These are phyloP conservation scores for Gymnopithys bicolor DNA, from an alignment of 2,797 vertebrate species.

Conservation along the genomic window DNA sequence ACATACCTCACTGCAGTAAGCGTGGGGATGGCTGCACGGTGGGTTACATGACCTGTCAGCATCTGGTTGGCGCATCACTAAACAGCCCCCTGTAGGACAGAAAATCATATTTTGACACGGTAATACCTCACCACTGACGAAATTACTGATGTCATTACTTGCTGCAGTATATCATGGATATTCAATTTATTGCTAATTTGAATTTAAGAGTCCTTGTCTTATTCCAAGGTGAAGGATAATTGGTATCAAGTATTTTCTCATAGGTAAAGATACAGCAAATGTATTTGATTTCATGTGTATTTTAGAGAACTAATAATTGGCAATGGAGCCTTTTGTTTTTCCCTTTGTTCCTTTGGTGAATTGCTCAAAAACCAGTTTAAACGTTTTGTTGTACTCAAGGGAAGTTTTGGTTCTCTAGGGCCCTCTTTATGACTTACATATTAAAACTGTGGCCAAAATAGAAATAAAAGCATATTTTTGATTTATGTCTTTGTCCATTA, in stretches of 20 bases:
- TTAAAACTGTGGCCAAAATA: neutral
- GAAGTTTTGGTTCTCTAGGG: neutral
- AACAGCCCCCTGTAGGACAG: conserved; percentile 89
- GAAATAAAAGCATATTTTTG: neutral
- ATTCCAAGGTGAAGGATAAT: neutral
- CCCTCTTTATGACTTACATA: neutral
- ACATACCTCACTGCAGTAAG: conserved; percentile 93
- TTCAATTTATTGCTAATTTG: neutral
- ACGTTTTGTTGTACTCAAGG: neutral
- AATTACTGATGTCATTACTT: neutral
- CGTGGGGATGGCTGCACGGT: conserved; percentile 88
- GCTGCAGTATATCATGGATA: neutral
- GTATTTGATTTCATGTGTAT: neutral
- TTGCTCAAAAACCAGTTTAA: neutral
- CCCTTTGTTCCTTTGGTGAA: neutral
- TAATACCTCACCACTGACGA: conserved; percentile 14
- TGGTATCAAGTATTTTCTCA: neutral
- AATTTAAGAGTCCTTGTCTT: neutral
- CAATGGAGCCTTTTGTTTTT: neutral
- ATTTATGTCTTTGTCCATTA: neutral
- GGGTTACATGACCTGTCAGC: conserved; percentile 91
- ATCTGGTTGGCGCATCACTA: conserved; percentile 83
- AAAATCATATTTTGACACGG: conserved; percentile 73
- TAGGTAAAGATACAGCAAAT: neutral
- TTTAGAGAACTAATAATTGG: neutral